A percentile compares a stretch with the other conserved stretches of the same genome.
Evolutionary conservation across 2,113 vertebrate species (phyloP).

Genomic region (Rhinoptilus africanus): DNA sequence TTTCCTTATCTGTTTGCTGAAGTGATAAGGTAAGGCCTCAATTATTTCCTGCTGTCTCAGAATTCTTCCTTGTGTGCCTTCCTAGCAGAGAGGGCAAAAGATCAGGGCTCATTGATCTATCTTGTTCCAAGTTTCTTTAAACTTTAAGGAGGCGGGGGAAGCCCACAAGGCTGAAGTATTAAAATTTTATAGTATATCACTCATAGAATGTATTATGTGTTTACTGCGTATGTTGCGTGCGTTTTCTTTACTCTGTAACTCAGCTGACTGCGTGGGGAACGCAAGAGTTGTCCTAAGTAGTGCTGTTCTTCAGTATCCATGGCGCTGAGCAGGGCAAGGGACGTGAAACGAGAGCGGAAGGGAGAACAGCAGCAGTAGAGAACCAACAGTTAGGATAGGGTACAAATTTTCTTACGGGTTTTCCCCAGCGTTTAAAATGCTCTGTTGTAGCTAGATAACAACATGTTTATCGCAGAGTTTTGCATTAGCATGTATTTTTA

Average conservation of each 20-base stretch:
- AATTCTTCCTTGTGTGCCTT: not conserved
- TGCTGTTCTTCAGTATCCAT: not conserved
- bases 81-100: not conserved
- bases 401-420: not conserved
- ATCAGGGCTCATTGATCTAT: not conserved
- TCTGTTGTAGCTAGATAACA: not conserved
- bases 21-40: not conserved
- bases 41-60: not conserved
- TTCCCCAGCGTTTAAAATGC: not conserved
- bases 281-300: not conserved
- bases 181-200: not conserved
- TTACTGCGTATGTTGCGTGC: fast-evolving
- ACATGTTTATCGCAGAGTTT: not conserved
- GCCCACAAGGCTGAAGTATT: not conserved
- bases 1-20: not conserved
- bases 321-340: not conserved
- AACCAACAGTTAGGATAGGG: not conserved
- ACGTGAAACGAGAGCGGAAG: fast-evolving
- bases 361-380: not conserved
- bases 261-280: not conserved
- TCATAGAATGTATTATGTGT: not conserved
- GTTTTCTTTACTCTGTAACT: not conserved
- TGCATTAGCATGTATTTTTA: not conserved
- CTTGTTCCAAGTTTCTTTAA: not conserved
- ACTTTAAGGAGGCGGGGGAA: fast-evolving